phyloP scores from a whole-genome alignment of 2,888 invertebrate genomes.

The Drosophila parthenogenetica region DNA sequence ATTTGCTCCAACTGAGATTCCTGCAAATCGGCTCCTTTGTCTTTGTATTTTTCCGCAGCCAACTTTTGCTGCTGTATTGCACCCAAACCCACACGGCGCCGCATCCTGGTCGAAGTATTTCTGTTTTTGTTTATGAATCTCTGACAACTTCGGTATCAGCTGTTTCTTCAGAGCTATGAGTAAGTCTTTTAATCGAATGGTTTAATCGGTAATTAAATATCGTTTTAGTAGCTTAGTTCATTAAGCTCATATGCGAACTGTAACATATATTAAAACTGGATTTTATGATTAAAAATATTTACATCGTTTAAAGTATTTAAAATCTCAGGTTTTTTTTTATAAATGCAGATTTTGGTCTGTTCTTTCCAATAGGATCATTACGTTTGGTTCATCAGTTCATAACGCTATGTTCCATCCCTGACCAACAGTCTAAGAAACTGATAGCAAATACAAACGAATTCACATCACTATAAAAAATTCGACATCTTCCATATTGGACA shows the following conservation, averaged over 20 bases:
- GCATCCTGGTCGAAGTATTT: constrained; percentile 86
- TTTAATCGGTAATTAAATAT: neutral
- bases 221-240: neutral
- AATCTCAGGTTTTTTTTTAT: too few species aligned
- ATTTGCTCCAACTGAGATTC: constrained; percentile 97
- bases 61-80: constrained; percentile 95
- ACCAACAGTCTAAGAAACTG: too few species aligned
- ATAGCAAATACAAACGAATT: too few species aligned
- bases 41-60: constrained; percentile 95
- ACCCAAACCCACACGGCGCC: constrained; percentile 93
- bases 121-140: constrained; percentile 2
- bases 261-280: too few species aligned
- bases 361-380: too few species aligned
- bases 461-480: too few species aligned
- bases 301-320: too few species aligned
- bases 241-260: constrained; percentile 3
- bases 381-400: too few species aligned
- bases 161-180: constrained; percentile 3
- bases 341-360: too few species aligned
- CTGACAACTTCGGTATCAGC: neutral
- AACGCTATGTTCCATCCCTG: too few species aligned
- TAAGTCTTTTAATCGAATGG: constrained; percentile 16
- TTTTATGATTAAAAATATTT: too few species aligned
- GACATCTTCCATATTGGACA: too few species aligned
- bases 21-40: constrained; percentile 96